Conservation (phyloP, 2,113 vertebrate species). For the Machaerirhynchus nigripectus region DNA sequence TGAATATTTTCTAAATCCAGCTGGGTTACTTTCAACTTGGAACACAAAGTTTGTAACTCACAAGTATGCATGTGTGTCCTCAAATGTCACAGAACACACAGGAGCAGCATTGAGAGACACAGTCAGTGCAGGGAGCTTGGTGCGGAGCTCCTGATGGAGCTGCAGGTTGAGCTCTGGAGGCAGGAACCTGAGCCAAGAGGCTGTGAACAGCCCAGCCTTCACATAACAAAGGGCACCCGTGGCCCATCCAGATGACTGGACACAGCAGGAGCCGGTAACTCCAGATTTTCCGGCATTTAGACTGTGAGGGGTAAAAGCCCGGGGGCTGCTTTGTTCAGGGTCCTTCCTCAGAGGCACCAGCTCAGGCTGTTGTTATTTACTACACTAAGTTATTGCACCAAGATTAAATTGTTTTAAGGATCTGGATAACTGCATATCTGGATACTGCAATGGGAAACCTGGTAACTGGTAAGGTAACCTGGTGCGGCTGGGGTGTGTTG, state of each 20-base stretch:
- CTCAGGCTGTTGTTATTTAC: not conserved
- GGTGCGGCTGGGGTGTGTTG: not conserved
- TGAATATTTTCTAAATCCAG: not conserved
- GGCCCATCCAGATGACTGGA: no score
- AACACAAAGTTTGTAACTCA: not conserved
- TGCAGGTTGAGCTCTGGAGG: not conserved
- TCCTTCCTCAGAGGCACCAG: rapidly evolving
- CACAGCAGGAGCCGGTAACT: not conserved
- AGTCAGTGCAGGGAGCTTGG: not conserved
- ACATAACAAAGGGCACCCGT: not conserved
- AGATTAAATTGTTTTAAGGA: not conserved
- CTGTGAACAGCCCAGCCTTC: rapidly evolving
- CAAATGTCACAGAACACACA: not conserved
- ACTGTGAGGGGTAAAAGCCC: rapidly evolving
- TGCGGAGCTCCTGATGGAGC: not conserved
- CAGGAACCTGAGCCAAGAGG: rapidly evolving
- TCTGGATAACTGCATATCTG: no score
- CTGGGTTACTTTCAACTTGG: not conserved
- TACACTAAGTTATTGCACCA: not conserved
- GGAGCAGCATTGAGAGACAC: rapidly evolving
- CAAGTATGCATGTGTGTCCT: rapidly evolving
- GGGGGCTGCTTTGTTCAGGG: rapidly evolving
- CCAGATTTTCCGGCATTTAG: not conserved
- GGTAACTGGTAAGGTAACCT: rapidly evolving
- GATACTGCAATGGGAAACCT: not conserved